These are phyloP conservation scores for Euwallacea similis DNA, from an alignment of 1,140 invertebrate species.

Conservation along the genomic window DNA sequence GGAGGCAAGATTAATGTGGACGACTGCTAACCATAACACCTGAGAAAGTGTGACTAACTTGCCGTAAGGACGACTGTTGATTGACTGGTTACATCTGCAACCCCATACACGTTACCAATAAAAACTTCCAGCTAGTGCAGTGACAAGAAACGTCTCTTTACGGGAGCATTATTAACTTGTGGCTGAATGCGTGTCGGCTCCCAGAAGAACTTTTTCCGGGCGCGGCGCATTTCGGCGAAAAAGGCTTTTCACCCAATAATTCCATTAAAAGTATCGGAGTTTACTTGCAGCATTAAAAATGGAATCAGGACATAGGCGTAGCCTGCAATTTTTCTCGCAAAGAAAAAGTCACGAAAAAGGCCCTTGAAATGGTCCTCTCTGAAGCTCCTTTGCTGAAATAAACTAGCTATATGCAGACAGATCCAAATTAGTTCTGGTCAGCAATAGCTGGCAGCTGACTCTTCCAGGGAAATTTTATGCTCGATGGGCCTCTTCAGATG, in stretches of 20 bases:
- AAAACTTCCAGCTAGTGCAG: constrained; percentile 16
- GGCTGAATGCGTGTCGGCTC: constrained; percentile 16
- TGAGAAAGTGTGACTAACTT: background rate
- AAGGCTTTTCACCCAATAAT: constrained; percentile 27
- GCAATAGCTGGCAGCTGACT: too few species aligned
- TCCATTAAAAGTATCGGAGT: constrained; percentile 30
- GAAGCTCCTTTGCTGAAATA: too few species aligned
- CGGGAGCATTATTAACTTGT: constrained; percentile 23
- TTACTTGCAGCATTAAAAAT: constrained; percentile 29
- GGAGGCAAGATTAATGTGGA: background rate
- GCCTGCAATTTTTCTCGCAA: too few species aligned
- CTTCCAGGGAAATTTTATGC: too few species aligned
- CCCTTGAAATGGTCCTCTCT: too few species aligned
- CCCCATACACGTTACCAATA: constrained; percentile 13
- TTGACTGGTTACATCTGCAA: background rate
- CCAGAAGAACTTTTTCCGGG: constrained; percentile 12
- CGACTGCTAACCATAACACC: background rate
- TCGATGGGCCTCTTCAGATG: too few species aligned
- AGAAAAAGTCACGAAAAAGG: too few species aligned
- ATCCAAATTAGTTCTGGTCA: too few species aligned
- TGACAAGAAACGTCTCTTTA: constrained; percentile 28
- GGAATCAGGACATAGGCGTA: background rate
- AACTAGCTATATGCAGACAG: too few species aligned
- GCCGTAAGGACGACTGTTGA: background rate
- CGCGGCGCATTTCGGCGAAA: background rate